These are phyloP conservation scores for Unio delphinus DNA, from an alignment of 2,888 invertebrate species.

Conservation along the genomic window DNA sequence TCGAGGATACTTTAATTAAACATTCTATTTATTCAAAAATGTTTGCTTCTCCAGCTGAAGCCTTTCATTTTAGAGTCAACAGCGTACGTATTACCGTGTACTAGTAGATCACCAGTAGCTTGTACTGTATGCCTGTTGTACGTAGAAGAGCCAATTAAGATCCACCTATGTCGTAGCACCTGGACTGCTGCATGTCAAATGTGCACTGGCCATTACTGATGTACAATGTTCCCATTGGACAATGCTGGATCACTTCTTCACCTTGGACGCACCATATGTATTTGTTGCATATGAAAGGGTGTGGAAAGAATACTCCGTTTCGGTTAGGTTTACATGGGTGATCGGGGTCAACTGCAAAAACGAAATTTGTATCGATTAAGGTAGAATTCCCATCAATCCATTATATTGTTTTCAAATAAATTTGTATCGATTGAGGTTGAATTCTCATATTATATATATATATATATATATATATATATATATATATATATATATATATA, in stretches of 20 bases:
- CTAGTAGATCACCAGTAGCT: too few relatives aligned
- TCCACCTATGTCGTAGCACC: constrained; percentile 12
- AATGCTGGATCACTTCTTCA: constrained; percentile 32
- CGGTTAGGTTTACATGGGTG: constrained; percentile 37
- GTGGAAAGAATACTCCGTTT: constrained; percentile 41
- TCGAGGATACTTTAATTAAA: too few relatives aligned
- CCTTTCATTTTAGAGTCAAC: too few relatives aligned
- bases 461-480: too few relatives aligned
- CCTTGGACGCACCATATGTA: constrained; percentile 47
- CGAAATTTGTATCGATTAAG: neutral
- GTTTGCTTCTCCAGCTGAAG: too few relatives aligned
- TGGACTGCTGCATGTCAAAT: constrained; percentile 26
- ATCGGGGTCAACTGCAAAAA: constrained; percentile 32
- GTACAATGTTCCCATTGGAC: constrained; percentile 38
- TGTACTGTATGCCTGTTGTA: too few relatives aligned
- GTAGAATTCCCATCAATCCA: neutral
- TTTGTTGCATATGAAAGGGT: constrained; percentile 46
- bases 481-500: too few relatives aligned
- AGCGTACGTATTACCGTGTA: too few relatives aligned
- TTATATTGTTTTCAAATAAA: neutral
- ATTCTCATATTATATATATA: too few relatives aligned
- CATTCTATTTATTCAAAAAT: too few relatives aligned
- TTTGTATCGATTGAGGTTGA: too few relatives aligned
- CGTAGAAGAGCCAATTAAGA: too few relatives aligned
- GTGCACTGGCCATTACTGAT: constrained; percentile 42